These are phyloP conservation scores for Corythoichthys haematopterus DNA, from an alignment of 2,113 vertebrate genomes.

Conservation along the genomic window DNA sequence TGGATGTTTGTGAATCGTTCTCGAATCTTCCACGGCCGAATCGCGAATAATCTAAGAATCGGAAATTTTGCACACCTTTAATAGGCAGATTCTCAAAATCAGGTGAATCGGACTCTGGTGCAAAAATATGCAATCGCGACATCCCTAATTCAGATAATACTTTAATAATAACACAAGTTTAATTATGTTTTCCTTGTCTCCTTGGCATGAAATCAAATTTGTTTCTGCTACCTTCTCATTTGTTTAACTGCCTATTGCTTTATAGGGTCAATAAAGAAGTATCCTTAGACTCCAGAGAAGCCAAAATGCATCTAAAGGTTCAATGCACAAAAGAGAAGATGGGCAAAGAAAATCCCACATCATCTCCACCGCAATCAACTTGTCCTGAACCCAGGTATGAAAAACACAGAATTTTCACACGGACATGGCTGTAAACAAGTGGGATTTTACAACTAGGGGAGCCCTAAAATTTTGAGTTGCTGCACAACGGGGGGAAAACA, in stretches of 20 bases:
- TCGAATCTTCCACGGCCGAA: too few species aligned
- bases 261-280: slow-evolving; percentile 91
- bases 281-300: slow-evolving; percentile 84
- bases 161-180: neutral
- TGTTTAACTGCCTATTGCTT: slow-evolving; percentile 6
- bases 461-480: too few species aligned
- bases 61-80: too few species aligned
- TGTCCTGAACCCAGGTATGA: slow-evolving; percentile 63
- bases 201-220: neutral
- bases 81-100: too few species aligned
- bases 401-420: neutral
- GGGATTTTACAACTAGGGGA: too few species aligned
- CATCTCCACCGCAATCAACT: neutral
- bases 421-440: neutral
- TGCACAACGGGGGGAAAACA: too few species aligned
- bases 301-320: slow-evolving; percentile 80
- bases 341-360: slow-evolving; percentile 2
- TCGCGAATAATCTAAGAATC: too few species aligned
- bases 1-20: too few species aligned
- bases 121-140: too few species aligned
- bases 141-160: too few species aligned
- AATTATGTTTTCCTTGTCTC: neutral
- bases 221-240: neutral
- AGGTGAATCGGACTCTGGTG: too few species aligned
- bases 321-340: slow-evolving; percentile 38